A percentile compares a stretch with the other conserved stretches of the same genome.
These are phyloP conservation scores for Meganola albula DNA, from an alignment of 2,888 invertebrate species.

Conservation along the genomic window DNA sequence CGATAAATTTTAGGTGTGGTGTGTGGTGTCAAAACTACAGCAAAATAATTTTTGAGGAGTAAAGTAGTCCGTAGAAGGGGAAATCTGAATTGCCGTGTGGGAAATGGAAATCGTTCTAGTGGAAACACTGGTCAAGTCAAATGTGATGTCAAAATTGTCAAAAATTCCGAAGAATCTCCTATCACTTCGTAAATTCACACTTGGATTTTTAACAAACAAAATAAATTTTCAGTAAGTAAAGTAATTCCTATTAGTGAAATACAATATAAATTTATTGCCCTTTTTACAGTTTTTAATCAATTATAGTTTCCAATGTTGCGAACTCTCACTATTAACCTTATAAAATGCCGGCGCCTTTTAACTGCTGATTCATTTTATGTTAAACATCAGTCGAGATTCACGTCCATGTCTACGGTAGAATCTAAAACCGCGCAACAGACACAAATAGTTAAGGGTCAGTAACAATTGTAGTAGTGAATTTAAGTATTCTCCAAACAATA, in stretches of 20 bases:
- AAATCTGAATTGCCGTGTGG: no score
- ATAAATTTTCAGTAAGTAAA: slow-evolving; percentile 23
- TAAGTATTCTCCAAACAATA: no score
- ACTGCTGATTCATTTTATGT: slow-evolving; percentile 65
- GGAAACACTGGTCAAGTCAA: no score
- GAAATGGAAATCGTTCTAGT: no score
- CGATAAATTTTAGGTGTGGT: no score
- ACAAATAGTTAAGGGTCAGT: slow-evolving; percentile 64
- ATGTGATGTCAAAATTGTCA: no score
- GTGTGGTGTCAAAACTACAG: no score
- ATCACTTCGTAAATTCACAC: no score
- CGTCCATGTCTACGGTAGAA: slow-evolving; percentile 36
- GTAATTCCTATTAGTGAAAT: slow-evolving; percentile 6
- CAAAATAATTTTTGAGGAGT: no score
- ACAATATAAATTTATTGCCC: slow-evolving; percentile 14
- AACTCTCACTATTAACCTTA: slow-evolving; percentile 59
- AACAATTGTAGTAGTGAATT: no score
- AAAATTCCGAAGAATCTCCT: no score
- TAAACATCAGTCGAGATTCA: slow-evolving; percentile 47
- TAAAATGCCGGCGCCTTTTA: slow-evolving; percentile 61
- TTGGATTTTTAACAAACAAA: slow-evolving; percentile 10
- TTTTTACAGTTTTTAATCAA: slow-evolving; percentile 16
- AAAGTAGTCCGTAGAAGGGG: no score
- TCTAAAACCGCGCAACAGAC: slow-evolving; percentile 35
- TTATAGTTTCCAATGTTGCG: slow-evolving; percentile 59